Percentiles rank a stretch among this genome's conserved stretches.
Conservation (phyloP, 1,140 invertebrate species). For the Homarus americanus region DNA sequence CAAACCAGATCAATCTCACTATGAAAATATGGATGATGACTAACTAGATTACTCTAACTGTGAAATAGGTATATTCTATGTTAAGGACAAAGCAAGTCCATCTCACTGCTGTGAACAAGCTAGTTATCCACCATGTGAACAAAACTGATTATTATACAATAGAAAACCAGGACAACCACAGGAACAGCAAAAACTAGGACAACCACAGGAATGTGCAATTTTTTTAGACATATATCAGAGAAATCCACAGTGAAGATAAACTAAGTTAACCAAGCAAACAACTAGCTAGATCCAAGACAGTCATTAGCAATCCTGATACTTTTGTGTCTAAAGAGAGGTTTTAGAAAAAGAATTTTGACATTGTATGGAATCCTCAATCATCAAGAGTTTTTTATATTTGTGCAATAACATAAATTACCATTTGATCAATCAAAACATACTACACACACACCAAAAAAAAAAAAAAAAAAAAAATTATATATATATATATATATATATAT, state of each 20-base stretch:
- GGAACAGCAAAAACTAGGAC: not conserved
- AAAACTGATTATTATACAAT: too few species aligned
- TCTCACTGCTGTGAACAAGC: too few species aligned
- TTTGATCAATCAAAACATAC: not conserved
- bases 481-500: too few species aligned
- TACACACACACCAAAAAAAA: too few species aligned
- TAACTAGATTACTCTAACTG: too few species aligned
- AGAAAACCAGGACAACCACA: too few species aligned
- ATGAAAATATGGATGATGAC: too few species aligned
- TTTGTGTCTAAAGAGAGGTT: not conserved
- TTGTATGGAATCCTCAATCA: not conserved
- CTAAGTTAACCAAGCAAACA: not conserved
- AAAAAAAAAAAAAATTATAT: too few species aligned
- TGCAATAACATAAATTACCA: conserved; percentile 1
- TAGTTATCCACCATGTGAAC: too few species aligned
- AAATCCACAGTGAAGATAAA: not conserved
- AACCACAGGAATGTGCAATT: not conserved
- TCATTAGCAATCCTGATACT: not conserved
- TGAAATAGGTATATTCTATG: too few species aligned
- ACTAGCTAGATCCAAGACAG: not conserved
- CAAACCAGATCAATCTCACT: too few species aligned
- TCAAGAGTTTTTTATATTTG: not conserved
- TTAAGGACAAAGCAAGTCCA: too few species aligned
- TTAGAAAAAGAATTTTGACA: not conserved
- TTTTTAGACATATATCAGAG: not conserved